Evolutionary conservation across 2,797 vertebrate species (phyloP), one percentile per base, ranked within the genome.

Genomic region (Pseudochromis fuscus): DNA sequence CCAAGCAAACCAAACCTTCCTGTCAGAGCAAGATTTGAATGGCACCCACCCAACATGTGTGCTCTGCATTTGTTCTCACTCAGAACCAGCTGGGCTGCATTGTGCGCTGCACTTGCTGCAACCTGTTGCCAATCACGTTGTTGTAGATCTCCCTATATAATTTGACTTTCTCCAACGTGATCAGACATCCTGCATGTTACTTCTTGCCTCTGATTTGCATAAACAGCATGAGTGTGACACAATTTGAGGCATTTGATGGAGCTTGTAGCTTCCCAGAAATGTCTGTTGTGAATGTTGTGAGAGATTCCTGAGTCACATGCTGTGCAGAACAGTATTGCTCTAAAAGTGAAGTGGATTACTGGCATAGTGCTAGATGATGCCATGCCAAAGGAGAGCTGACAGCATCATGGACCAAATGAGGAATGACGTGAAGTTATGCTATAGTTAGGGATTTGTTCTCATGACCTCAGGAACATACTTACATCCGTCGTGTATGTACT

Each of bases 241-340:
- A 12, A 23, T 60, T 30, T 33, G n/a, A 40, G 38, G 10, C 25
- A 58, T 55, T 53, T 63, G 51, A 60, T 57, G 35, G 58, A 37
- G 13, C 5, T 31, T 75, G 72, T 24, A 76, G 67, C 67, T 69
- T 56, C 59, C 30, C 23, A 86, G 79, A 83, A 90, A 93, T 88
- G 84, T 42, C 65, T 63, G 87, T 45, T 25, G n/a, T n/a, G n/a
- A n/a, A 87, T 87, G 72, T 91, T 64, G 70, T 77, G 92, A 89
- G 83, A 94, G 72, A 95, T 93, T 92, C 90, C 85, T 77, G 58
- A 87, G 59, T 88, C 85, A 60, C 79, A 81, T 78, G 88, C 52
- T 71, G 79, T 27, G 19, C 13, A 33, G 57, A 57, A 56, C 68
- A 72, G 40, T 50, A 6, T 25, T 44, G 27, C 59, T 40, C 45